Conservation (phyloP, 2,888 invertebrate species). For the Eupithecia vulgata region DNA sequence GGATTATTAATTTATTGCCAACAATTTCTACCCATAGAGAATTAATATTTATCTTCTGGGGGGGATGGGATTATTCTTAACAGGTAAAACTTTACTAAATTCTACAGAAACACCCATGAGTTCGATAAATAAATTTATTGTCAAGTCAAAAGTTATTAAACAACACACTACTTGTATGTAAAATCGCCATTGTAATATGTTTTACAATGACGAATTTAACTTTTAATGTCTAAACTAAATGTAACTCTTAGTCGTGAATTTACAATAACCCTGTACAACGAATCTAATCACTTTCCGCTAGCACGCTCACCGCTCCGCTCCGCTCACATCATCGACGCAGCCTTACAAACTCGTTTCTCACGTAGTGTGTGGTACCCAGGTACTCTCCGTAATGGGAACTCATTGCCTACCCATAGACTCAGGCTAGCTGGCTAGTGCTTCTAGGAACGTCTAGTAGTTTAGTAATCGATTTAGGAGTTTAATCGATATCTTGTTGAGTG, state of each 20-base stretch:
- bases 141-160: neutral
- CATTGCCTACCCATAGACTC: slow-evolving; percentile 16
- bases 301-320: neutral
- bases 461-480: slow-evolving; percentile 21
- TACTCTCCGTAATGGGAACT: slow-evolving; percentile 27
- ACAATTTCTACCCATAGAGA: neutral
- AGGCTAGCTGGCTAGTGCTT: slow-evolving; percentile 4
- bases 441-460: slow-evolving; percentile 17
- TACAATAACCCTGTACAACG: neutral
- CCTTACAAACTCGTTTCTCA: slow-evolving; percentile 27
- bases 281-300: neutral
- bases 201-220: neutral
- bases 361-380: slow-evolving; percentile 32
- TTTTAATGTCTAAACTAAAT: too few relatives aligned
- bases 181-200: too few relatives aligned
- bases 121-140: neutral
- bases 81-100: neutral
- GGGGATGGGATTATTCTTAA: too few relatives aligned
- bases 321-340: neutral
- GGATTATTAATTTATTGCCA: neutral
- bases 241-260: neutral
- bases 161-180: too few relatives aligned
- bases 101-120: neutral
- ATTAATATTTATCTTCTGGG: neutral
- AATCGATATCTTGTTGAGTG: slow-evolving; percentile 1